Evolutionary conservation across 2,797 vertebrate species (phyloP).

Genomic region (Arremon aurantiirostris): DNA sequence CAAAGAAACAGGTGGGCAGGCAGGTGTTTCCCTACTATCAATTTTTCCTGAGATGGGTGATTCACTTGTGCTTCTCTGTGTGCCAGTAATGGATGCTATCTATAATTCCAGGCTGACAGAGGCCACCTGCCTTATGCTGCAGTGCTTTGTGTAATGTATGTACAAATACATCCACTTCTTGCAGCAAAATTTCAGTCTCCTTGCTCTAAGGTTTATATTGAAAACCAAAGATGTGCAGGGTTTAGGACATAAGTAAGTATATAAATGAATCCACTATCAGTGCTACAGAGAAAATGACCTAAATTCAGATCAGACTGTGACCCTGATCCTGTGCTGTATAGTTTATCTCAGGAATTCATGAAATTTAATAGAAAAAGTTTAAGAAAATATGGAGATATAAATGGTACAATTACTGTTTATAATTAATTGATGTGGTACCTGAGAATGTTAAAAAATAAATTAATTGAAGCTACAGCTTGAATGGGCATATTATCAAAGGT

Average conservation of each 20-base stretch:
- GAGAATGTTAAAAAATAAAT: neutral
- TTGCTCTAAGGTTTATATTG: neutral
- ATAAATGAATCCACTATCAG: neutral
- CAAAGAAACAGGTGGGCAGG: neutral
- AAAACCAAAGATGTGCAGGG: neutral
- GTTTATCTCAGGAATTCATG: neutral
- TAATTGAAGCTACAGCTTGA: neutral
- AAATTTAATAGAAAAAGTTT: neutral
- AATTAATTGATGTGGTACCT: neutral
- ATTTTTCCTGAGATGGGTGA: neutral
- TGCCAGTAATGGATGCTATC: neutral
- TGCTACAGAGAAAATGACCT: neutral
- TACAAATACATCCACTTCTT: neutral
- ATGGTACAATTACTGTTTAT: neutral
- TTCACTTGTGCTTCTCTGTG: neutral
- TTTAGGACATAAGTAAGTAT: neutral
- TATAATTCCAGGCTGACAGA: neutral
- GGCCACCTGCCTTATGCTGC: neutral
- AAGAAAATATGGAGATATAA: neutral
- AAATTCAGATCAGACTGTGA: neutral
- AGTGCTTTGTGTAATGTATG: neutral
- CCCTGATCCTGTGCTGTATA: neutral
- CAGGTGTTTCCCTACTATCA: conserved; percentile 16
- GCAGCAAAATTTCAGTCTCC: neutral
- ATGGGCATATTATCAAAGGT: neutral